A percentile compares a stretch with the other conserved stretches of the same genome.
phyloP scores from a whole-genome alignment of 37 sponge, comb jelly and placozoan species.

The Halisarca cf. caerulea region DNA sequence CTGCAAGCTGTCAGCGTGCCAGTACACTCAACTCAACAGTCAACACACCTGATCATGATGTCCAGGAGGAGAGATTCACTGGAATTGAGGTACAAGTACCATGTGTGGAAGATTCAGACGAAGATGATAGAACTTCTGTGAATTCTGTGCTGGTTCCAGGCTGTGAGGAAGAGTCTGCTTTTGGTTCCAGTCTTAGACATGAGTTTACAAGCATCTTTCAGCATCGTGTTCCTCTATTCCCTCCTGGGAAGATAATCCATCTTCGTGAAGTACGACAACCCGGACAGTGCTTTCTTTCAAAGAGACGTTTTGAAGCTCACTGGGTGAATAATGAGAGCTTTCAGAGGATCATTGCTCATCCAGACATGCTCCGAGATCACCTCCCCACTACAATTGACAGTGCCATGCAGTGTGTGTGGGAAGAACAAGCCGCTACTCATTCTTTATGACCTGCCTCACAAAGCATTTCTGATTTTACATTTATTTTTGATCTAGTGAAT shows the following conservation, averaged over 20 bases:
- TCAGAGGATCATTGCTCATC: conserved; percentile 48
- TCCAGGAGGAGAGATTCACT: neutral
- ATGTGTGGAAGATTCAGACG: neutral
- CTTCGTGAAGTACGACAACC: conserved; percentile 35
- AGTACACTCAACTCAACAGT: neutral
- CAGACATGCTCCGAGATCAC: conserved; percentile 84
- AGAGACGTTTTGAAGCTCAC: conserved; percentile 39
- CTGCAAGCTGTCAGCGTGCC: too few relatives aligned
- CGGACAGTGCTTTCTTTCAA: conserved; percentile 32
- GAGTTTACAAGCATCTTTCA: neutral
- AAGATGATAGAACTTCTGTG: too few relatives aligned
- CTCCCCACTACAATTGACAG: conserved; percentile 61
- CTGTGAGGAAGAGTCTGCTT: neutral
- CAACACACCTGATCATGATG: neutral
- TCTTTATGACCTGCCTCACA: too few relatives aligned
- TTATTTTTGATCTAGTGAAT: too few relatives aligned
- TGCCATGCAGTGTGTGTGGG: conserved; percentile 70
- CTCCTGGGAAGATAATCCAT: conserved; percentile 81
- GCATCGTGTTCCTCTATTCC: conserved; percentile 48
- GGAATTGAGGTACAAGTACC: neutral
- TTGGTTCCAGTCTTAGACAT: neutral
- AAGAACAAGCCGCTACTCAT: too few relatives aligned
- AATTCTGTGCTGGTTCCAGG: neutral
- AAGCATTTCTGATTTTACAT: too few relatives aligned
- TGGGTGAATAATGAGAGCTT: conserved; percentile 66